phyloP scores from a whole-genome alignment of 2,113 vertebrate species.

The Thamnaconus septentrionalis region DNA sequence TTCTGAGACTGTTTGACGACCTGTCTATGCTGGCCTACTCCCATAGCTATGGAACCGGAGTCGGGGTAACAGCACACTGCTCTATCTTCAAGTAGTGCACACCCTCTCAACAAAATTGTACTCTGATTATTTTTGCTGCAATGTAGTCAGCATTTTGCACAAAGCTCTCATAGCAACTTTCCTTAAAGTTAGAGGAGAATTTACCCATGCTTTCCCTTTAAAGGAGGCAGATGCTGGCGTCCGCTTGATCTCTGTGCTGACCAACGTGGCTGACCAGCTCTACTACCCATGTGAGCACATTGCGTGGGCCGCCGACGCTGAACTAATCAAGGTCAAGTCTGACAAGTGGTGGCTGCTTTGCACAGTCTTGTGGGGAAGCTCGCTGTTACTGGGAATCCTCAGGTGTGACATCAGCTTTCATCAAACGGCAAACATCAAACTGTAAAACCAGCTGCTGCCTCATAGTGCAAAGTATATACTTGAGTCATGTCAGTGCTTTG shows the following conservation, averaged over 20 bases:
- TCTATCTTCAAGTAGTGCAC: neutral
- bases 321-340: conserved; percentile 76
- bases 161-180: no score
- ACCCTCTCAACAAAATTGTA: no score
- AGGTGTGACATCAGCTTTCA: conserved; percentile 73
- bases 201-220: neutral
- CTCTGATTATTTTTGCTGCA: no score
- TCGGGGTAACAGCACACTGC: conserved; percentile 71
- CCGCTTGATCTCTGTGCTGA: conserved; percentile 84
- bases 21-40: conserved; percentile 85
- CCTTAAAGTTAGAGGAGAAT: no score
- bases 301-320: conserved; percentile 88
- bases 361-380: conserved; percentile 82
- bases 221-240: conserved; percentile 84
- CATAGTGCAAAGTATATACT: neutral
- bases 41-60: conserved; percentile 84
- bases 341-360: conserved; percentile 86
- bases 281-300: conserved; percentile 97
- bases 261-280: conserved; percentile 88
- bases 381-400: conserved; percentile 83
- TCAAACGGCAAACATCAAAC: neutral
- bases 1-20: conserved; percentile 91
- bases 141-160: no score
- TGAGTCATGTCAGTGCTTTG: neutral
- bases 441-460: neutral